Percentiles rank a stretch among this genome's conserved stretches.
These are phyloP conservation scores for Cyprinodon diabolis DNA, from an alignment of 2,797 vertebrate species.

Conservation along the genomic window DNA sequence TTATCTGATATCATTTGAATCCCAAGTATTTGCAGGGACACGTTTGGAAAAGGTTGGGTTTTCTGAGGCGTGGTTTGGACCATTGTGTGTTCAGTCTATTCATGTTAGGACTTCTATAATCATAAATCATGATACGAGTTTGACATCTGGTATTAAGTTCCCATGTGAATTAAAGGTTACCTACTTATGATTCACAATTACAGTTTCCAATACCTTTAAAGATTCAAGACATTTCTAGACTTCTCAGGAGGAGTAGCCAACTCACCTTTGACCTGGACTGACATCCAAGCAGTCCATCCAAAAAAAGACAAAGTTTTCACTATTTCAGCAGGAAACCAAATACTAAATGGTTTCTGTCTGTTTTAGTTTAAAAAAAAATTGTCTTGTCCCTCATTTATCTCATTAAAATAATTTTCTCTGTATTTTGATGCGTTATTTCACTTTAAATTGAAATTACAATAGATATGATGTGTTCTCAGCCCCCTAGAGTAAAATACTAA, in stretches of 20 bases:
- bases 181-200: background rate
- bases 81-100: conserved; percentile 15
- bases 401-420: background rate
- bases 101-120: conserved; percentile 7
- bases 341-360: background rate
- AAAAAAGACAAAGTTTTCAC: background rate
- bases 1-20: conserved; percentile 8
- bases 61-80: conserved; percentile 17
- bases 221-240: background rate
- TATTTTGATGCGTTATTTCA: background rate
- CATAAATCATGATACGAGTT: conserved; percentile 12
- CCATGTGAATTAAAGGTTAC: background rate
- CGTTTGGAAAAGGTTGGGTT: conserved; percentile 37
- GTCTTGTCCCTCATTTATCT: background rate
- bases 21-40: conserved; percentile 18
- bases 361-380: background rate
- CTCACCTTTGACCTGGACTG: background rate
- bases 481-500: too few species aligned
- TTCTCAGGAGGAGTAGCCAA: background rate
- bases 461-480: background rate
- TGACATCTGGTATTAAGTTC: background rate
- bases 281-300: background rate
- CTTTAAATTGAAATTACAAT: background rate
- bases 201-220: background rate
- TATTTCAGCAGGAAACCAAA: background rate